Base-by-base conservation (phyloP, 2,113 vertebrate species). In the Laterallus jamaicensis region DNA sequence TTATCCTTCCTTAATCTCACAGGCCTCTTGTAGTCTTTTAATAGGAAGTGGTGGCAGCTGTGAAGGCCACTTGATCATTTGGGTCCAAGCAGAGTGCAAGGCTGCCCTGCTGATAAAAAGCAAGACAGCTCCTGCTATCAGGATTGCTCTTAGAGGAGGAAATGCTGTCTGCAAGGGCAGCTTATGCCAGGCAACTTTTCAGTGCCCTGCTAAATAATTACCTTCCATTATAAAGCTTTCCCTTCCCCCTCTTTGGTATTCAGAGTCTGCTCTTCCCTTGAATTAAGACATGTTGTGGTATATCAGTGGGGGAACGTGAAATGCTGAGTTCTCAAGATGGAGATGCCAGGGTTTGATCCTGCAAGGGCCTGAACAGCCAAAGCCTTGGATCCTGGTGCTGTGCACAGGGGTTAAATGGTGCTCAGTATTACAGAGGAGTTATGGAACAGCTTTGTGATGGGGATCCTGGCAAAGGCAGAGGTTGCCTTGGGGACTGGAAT, bases 51-150 rank as follows among this genome's bases (percentile, higher is more conserved):
- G 92, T 94, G 96, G 95, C 95, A 93, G 94, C 95, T 97, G 80
- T 88, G 97, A 97, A 96, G 96, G 96, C 95, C 96, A 96, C 97
- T 98, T 97, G 97, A 97, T 96, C 94, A 86, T 93, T 93, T 89
- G 94, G 94, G 96, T 81, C 92, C 1, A 11, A 91, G 93, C 87
- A 92, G 94, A 97, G 95, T 73, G n/a, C 1, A 29, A 93, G 96
- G 90, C 97, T 96, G 88, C 95, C 92, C 44, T 25, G 82, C 88
- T 95, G 94, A 96, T 97, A 97, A 97, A 92, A 94, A 84, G 90
- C 96, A 96, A 68, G 58, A 82, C 93, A 94, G 90, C 93, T 96
- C 96, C 88, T 83, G 89, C 88, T 96, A 92, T 95, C 67, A 29
- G 88, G 77, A 88, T 49, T 15, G 8, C 76, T 86, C 18, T 77